Base-by-base conservation (phyloP, 2,797 vertebrate genomes). In the Alauda arvensis region DNA sequence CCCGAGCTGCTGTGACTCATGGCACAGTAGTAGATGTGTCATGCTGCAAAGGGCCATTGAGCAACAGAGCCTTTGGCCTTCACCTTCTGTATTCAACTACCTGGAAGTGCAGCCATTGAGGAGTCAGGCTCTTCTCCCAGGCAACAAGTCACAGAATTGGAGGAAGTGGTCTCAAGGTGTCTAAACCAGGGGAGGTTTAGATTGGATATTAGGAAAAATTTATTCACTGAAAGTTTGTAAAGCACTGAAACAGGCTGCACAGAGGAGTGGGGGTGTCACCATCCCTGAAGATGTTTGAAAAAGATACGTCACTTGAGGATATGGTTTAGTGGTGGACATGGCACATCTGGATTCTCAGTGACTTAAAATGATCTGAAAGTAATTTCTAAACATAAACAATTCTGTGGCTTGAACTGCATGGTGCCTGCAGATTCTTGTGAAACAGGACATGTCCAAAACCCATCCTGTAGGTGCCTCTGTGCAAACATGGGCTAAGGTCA, bases 71-170 rank as follows among this genome's bases (percentile, higher is more conserved):
- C 18, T 24, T 33, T 26, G 55, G 12, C n/a, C 40, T 34, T 20
- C 31, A 23, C 42, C 3, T 1, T 8, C 26, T 4, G 14, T 26
- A 0, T 15, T 49, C 8, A 33, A 2, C 1, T 1, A 25, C 19
- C 43, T 33, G 43, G 31, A 24, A 21, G 24, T 21, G 37, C 63
- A 49, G 49, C 14, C 37, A 9, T 1, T 37, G 19, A 2, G 17
- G 16, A 7, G 6, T 37, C 12, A 31, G 37, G 42, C n/a, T 55
- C 23, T 24, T 42, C 23, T 66, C 42, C 6, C 37, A 11, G 13
- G 8, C 29, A 29, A 48, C 19, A 48, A 55, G 31, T 25, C 23
- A 37, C 23, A 43, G 24, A 14, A 31, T 26, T 43, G 40, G 55
- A 61, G 19, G 11, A 29, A 33, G n/a, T 37, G 23, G 42, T 23